These are phyloP conservation scores for Darevskia mixta DNA, from an alignment of 2,797 vertebrate species.

Conservation along the genomic window DNA sequence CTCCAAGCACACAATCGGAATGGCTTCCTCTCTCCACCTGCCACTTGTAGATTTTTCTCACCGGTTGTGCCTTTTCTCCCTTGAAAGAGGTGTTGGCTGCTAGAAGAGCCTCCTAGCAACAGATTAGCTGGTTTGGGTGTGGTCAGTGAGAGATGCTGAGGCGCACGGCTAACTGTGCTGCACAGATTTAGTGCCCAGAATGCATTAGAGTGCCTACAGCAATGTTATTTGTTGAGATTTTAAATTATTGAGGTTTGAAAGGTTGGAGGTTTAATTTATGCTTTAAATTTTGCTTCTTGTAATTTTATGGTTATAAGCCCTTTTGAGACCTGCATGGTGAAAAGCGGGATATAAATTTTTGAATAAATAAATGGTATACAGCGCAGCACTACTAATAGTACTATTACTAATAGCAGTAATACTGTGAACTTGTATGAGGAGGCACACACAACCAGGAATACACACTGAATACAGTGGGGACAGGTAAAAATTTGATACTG, in stretches of 20 bases:
- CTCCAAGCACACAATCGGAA: background rate
- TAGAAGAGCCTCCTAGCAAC: slow-evolving; percentile 2
- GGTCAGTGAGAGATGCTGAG: background rate
- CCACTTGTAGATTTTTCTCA: background rate
- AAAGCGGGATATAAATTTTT: too few species aligned
- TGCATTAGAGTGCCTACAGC: background rate
- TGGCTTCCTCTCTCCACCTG: background rate
- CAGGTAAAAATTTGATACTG: background rate
- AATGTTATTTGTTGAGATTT: background rate
- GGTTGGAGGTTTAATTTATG: too few species aligned
- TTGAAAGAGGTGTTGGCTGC: slow-evolving; percentile 3
- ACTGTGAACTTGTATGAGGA: background rate
- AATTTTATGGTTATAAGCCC: too few species aligned
- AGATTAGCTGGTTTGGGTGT: background rate
- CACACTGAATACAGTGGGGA: background rate
- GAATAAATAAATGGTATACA: too few species aligned
- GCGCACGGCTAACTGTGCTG: background rate
- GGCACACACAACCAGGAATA: background rate
- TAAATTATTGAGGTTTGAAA: too few species aligned
- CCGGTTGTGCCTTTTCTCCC: background rate
- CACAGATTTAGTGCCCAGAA: background rate
- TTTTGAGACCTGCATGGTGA: too few species aligned
- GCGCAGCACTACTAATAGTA: background rate
- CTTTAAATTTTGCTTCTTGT: too few species aligned
- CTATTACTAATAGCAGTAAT: background rate